Evolutionary conservation across 2,113 vertebrate genomes (phyloP), one percentile per base, ranked within the genome.

Genomic region (Halcyon senegalensis): DNA sequence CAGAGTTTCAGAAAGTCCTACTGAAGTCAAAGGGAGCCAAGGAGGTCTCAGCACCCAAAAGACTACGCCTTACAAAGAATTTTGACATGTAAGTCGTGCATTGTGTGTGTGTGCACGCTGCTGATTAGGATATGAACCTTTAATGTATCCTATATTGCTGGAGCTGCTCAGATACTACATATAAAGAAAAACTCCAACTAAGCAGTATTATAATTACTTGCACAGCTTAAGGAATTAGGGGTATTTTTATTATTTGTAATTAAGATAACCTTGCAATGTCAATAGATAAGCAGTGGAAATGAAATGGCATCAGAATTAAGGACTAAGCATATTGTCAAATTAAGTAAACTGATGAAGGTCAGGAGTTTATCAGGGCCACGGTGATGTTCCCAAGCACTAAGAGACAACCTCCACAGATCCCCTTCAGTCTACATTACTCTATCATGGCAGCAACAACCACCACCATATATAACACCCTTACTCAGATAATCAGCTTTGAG

Each of bases 241-340:
- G 16, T 75, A 83, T 80, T 94, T 95, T 83, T 62, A 41, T 75
- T 89, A 84, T 73, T 95, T 89, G 75, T 62, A 94, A 96, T 96
- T 92, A 95, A 92, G 59, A 87, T 93, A 81, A 73, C 66, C 86
- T 96, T 96, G 68, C 86, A 94, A 93, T 66, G 58, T 93, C 84
- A 97, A 72, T 41, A 96, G 87, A 94, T 95, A 89, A 58, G 30
- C 50, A 78, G 46, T 19, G 46, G 60, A 96, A 97, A 86, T 23
- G 8, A 93, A 96, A 94, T 64, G 7, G 79, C 59, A 72, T 68
- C 60, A 72, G 74, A 92, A 74, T 24, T 79, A 84, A 67, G 60
- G 69, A 89, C 77, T 63, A 92, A 70, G 24, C 8, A 48, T 51
- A 58, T 51, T 83, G 75, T 68, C 64, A 83, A 87, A 90, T 66